Evolutionary conservation across 2,113 vertebrate species (phyloP).

Genomic region (Lipophrys pholis): DNA sequence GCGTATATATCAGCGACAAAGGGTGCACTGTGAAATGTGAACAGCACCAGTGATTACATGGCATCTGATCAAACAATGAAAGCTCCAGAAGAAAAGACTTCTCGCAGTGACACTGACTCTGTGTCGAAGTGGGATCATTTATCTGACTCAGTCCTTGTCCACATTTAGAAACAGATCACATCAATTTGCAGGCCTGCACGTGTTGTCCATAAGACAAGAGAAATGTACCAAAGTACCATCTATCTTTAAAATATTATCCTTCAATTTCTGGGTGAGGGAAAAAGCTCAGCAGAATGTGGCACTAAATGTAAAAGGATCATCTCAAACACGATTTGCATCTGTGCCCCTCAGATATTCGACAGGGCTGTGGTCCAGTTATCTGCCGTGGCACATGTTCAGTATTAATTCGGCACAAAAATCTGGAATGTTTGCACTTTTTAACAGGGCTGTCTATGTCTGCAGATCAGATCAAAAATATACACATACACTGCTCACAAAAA

Average conservation of each 20-base stretch:
- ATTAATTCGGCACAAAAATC: constrained; percentile 17
- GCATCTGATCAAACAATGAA: constrained; percentile 58
- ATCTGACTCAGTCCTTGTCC: constrained; percentile 54
- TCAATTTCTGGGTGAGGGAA: neutral
- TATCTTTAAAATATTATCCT: constrained; percentile 14
- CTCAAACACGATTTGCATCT: constrained; percentile 24
- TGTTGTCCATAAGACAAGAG: constrained; percentile 39
- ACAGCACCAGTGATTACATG: constrained; percentile 49
- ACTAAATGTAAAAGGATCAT: constrained; percentile 10
- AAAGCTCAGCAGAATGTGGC: constrained; percentile 28
- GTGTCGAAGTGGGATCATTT: constrained; percentile 43
- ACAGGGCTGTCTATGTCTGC: neutral
- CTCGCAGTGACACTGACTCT: constrained; percentile 43
- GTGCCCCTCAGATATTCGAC: constrained; percentile 36
- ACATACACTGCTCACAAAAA: neutral
- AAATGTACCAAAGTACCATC: constrained; percentile 39
- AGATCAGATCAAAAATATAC: neutral
- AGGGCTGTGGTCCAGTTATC: constrained; percentile 46
- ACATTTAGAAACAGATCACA: constrained; percentile 62
- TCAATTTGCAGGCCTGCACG: constrained; percentile 42
- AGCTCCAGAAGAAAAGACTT: constrained; percentile 46
- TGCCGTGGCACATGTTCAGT: constrained; percentile 29
- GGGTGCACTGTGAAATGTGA: constrained; percentile 28
- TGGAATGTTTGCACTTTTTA: constrained; percentile 16
- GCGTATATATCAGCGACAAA: constrained; percentile 41